phyloP scores from a whole-genome alignment of 2,888 invertebrate species.

The Thecocarcelia acutangulata region DNA sequence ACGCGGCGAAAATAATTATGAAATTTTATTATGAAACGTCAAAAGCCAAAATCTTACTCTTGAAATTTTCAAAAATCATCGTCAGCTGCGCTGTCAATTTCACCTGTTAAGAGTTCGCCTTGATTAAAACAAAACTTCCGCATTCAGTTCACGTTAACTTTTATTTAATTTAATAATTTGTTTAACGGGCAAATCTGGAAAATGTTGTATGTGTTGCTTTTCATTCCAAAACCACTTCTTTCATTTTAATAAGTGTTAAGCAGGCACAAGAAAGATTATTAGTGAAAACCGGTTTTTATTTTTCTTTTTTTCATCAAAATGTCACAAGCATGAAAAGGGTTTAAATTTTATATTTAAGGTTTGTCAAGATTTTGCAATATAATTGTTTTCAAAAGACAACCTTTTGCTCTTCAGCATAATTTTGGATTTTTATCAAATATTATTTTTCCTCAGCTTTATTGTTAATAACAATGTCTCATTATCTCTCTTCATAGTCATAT shows the following conservation, averaged over 20 bases:
- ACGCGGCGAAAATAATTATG: too few relatives aligned
- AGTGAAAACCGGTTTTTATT: slow-evolving; percentile 15
- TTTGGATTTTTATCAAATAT: not conserved
- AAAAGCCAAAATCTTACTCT: too few relatives aligned
- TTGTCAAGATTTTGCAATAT: slow-evolving; percentile 7
- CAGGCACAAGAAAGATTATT: not conserved
- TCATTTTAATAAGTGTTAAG: not conserved
- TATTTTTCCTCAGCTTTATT: not conserved
- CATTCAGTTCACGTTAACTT: slow-evolving; percentile 6
- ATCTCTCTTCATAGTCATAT: too few relatives aligned
- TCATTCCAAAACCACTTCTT: slow-evolving; percentile 24
- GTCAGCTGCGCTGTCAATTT: too few relatives aligned
- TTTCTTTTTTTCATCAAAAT: not conserved
- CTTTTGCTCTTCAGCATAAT: slow-evolving; percentile 29
- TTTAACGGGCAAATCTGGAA: slow-evolving; percentile 8
- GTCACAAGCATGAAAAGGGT: slow-evolving; percentile 11
- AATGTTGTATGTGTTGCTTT: slow-evolving; percentile 9
- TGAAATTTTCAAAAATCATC: too few relatives aligned
- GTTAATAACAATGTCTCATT: slow-evolving; percentile 29
- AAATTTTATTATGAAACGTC: too few relatives aligned
- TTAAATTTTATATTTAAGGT: not conserved
- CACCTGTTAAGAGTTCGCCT: too few relatives aligned
- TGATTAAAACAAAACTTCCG: slow-evolving; percentile 22
- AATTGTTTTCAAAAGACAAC: not conserved
- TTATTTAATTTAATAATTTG: not conserved